These are phyloP conservation scores for Kryptolebias marmoratus DNA, from an alignment of 2,113 vertebrate species.

Conservation along the genomic window DNA sequence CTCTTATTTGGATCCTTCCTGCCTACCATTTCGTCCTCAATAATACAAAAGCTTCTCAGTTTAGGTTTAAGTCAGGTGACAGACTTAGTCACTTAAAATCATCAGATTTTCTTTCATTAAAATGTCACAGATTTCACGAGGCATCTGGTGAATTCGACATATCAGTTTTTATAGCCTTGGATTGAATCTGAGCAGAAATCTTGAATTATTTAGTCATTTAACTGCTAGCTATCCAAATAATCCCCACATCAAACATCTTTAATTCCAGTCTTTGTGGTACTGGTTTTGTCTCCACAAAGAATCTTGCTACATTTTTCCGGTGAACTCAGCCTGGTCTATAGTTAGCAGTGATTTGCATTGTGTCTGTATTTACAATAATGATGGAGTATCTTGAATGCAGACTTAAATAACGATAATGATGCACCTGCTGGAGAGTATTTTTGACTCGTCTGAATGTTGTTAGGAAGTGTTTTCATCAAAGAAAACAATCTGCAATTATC, in stretches of 20 bases:
- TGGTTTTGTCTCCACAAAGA: too few species aligned
- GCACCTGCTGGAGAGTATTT: background rate
- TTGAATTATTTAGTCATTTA: background rate
- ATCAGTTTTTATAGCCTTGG: background rate
- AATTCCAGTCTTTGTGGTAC: too few species aligned
- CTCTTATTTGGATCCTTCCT: background rate
- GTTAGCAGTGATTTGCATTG: background rate
- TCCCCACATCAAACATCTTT: background rate
- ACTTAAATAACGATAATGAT: background rate
- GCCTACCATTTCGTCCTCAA: background rate
- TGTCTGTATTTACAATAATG: background rate
- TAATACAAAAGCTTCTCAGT: background rate
- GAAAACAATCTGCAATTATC: background rate
- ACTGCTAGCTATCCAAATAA: background rate
- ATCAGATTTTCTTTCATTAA: background rate
- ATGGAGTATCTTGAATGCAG: background rate
- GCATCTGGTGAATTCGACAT: background rate
- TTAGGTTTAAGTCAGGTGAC: background rate
- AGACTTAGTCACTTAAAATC: background rate
- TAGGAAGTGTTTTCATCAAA: background rate
- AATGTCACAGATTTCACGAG: background rate
- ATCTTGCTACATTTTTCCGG: too few species aligned
- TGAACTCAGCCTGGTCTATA: background rate
- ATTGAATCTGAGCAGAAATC: background rate
- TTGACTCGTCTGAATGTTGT: background rate